These are phyloP conservation scores for Neopipo cinnamomea DNA, from an alignment of 2,113 vertebrate species.

Conservation along the genomic window DNA sequence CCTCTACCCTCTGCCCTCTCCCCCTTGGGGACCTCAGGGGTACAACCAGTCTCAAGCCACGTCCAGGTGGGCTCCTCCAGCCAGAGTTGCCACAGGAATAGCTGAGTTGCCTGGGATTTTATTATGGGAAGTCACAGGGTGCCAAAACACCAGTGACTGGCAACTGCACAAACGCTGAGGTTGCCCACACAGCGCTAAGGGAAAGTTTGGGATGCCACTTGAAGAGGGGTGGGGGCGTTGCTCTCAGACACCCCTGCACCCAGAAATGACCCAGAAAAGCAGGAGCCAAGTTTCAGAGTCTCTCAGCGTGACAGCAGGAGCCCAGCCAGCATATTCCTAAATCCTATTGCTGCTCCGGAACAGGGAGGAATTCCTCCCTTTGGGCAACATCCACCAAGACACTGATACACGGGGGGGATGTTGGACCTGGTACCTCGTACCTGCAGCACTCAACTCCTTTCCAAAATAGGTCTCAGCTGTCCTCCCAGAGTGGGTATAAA, in stretches of 20 bases:
- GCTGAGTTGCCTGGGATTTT: not conserved
- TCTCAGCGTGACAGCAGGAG: not conserved
- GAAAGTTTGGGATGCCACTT: not conserved
- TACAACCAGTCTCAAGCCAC: not conserved
- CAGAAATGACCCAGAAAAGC: not conserved
- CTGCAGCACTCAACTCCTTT: not conserved
- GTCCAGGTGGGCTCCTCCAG: accelerated
- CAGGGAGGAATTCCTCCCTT: not conserved
- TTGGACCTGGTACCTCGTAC: not conserved
- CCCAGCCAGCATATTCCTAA: not conserved
- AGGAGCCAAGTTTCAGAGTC: not conserved
- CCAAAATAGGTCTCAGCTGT: not conserved
- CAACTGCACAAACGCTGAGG: accelerated
- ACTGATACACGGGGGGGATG: not conserved
- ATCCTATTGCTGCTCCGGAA: not conserved
- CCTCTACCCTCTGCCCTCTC: not conserved
- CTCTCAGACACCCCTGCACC: not conserved
- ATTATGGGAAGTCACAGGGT: not conserved
- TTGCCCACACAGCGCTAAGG: accelerated
- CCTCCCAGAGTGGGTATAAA: not conserved
- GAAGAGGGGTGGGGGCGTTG: accelerated
- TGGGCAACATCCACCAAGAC: not conserved
- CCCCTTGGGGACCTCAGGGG: not conserved
- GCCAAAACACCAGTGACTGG: not conserved
- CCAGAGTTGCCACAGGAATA: accelerated